These are phyloP conservation scores for Nomada lathburiana DNA, from an alignment of 2,888 invertebrate species.

Conservation along the genomic window DNA sequence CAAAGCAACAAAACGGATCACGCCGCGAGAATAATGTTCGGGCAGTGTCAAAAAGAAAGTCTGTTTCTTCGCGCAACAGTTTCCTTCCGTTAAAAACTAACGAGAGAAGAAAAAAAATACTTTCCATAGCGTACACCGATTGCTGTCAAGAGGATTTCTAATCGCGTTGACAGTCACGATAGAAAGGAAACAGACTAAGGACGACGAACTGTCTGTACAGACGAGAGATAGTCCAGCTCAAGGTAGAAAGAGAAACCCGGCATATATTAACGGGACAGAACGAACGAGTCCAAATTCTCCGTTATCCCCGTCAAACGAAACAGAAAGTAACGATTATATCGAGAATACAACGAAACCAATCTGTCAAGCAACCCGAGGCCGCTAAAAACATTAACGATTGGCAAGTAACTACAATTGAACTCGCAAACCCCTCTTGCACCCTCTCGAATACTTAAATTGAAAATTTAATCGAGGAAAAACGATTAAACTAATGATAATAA, in stretches of 20 bases:
- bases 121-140: too few relatives aligned
- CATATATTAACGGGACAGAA: not conserved
- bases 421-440: not conserved
- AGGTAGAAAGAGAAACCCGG: conserved; percentile 36
- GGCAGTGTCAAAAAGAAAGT: not conserved
- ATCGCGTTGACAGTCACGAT: conserved; percentile 10
- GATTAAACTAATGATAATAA: too few relatives aligned
- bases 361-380: not conserved
- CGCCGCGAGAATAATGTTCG: not conserved
- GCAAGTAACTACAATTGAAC: not conserved
- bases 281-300: not conserved
- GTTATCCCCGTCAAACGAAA: not conserved
- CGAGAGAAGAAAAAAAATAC: not conserved
- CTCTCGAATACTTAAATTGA: too few relatives aligned
- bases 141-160: not conserved
- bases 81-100: not conserved
- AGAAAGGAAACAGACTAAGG: conserved; percentile 32
- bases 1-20: not conserved
- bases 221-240: not conserved
- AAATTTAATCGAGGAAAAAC: too few relatives aligned
- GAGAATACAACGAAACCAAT: not conserved
- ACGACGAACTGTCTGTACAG: not conserved
- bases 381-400: not conserved
- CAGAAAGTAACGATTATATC: not conserved
- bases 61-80: not conserved